Evolutionary conservation across 1,140 invertebrate genomes (phyloP).

Genomic region (Acromyrmex charruanus): DNA sequence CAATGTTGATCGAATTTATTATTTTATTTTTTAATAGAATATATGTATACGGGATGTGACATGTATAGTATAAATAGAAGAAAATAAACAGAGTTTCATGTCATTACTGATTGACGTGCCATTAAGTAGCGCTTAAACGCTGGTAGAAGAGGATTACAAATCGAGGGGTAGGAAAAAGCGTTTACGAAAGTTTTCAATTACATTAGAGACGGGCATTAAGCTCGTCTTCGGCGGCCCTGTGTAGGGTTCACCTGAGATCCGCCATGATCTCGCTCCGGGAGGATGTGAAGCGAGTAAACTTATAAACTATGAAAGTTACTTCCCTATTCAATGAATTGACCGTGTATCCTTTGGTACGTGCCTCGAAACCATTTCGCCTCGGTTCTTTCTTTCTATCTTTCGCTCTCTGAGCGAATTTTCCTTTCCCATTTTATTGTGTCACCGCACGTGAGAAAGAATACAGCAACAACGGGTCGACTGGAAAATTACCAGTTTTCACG

Average conservation of each 20-base stretch:
- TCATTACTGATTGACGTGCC: constrained; percentile 6
- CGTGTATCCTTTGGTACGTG: constrained; percentile 65
- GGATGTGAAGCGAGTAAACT: constrained; percentile 64
- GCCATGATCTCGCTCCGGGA: constrained; percentile 28
- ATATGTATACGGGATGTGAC: background rate
- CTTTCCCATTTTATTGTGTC: constrained; percentile 51
- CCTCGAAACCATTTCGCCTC: constrained; percentile 64
- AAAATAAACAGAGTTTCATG: background rate
- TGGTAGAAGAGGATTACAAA: constrained; percentile 60
- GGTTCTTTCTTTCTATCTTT: constrained; percentile 6
- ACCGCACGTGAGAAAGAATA: constrained; percentile 62
- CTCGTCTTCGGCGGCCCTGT: constrained; percentile 55
- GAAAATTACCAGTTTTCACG: constrained; percentile 71
- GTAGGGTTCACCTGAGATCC: constrained; percentile 32
- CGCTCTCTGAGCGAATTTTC: background rate
- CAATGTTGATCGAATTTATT: background rate
- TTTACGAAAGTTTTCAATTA: constrained; percentile 74
- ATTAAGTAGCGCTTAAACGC: constrained; percentile 47
- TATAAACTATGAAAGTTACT: constrained; percentile 78
- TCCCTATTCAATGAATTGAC: constrained; percentile 76
- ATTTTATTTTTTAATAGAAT: background rate
- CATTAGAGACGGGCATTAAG: constrained; percentile 73
- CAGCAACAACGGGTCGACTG: constrained; percentile 45
- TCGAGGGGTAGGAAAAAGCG: constrained; percentile 54
- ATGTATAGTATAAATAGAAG: background rate